Conservation (phyloP, 2,888 invertebrate species). For the Philopedon plagiatum region DNA sequence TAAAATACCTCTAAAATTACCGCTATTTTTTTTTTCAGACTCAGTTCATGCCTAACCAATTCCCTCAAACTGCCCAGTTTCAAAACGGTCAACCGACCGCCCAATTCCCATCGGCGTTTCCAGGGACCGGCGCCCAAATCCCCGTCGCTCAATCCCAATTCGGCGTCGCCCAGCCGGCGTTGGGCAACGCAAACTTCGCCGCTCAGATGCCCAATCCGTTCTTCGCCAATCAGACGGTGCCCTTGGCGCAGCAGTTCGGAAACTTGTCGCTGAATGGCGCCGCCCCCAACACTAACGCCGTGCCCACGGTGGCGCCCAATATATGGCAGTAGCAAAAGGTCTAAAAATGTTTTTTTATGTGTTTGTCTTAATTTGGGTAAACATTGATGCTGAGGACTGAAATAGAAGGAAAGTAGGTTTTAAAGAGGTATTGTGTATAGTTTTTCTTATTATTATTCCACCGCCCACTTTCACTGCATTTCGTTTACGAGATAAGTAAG, state of each 20-base stretch:
- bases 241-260: conserved; percentile 70
- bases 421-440: conserved; percentile 7
- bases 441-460: conserved; percentile 1
- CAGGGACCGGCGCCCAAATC: conserved; percentile 7
- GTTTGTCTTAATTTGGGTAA: not conserved
- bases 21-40: conserved; percentile 20
- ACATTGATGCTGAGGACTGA: conserved; percentile 7
- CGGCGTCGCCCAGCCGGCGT: not conserved
- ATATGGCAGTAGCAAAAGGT: conserved; percentile 65
- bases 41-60: conserved; percentile 49
- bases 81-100: conserved; percentile 38
- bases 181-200: conserved; percentile 19
- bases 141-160: conserved; percentile 22
- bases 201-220: conserved; percentile 62
- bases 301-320: conserved; percentile 60
- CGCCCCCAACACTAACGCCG: conserved; percentile 54
- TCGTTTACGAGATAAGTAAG: too few relatives aligned
- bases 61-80: conserved; percentile 27
- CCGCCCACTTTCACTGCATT: not conserved
- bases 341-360: conserved; percentile 1
- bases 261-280: conserved; percentile 68
- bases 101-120: conserved; percentile 16
- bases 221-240: conserved; percentile 58
- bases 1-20: too few relatives aligned
- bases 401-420: conserved; percentile 1